Conservation (phyloP, 1,140 invertebrate genomes). For the Drosophila eugracilis region DNA sequence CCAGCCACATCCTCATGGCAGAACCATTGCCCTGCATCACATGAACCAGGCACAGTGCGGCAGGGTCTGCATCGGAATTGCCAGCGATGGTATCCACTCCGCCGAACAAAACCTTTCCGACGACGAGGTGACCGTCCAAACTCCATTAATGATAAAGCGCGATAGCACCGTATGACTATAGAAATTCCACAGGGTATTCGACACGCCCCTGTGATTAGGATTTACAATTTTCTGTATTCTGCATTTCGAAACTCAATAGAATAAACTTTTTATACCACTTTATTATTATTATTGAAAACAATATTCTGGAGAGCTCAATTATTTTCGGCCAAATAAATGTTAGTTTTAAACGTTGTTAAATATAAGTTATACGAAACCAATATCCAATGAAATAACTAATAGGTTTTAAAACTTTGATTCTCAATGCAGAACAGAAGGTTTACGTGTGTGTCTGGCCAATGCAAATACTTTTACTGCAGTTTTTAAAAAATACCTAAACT, state of each 20-base stretch:
- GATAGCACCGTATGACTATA: constrained; percentile 87
- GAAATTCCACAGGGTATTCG: constrained; percentile 73
- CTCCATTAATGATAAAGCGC: constrained; percentile 86
- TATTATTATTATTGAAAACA: constrained; percentile 54
- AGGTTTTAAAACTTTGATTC: constrained; percentile 35
- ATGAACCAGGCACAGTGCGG: constrained; percentile 67
- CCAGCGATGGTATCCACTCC: constrained; percentile 53
- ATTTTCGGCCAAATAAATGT: constrained; percentile 42
- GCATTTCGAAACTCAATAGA: constrained; percentile 55
- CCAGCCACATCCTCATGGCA: constrained; percentile 50
- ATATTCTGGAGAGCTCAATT: constrained; percentile 47
- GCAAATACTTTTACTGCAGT: constrained; percentile 19
- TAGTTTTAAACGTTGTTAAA: constrained; percentile 44
- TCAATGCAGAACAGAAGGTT: neutral
- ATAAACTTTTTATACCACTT: constrained; percentile 58
- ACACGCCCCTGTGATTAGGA: constrained; percentile 77
- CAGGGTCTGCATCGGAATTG: constrained; percentile 63
- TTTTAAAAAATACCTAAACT: constrained; percentile 29
- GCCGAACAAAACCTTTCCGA: constrained; percentile 79
- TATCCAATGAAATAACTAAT: constrained; percentile 31
- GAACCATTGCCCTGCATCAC: constrained; percentile 78
- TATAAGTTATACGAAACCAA: constrained; percentile 40
- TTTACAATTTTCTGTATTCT: constrained; percentile 52
- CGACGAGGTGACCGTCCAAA: constrained; percentile 86
- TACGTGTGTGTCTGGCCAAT: constrained; percentile 34